A percentile compares a stretch with the other conserved stretches of the same genome.
These are phyloP conservation scores for Punctoribates punctum DNA, from an alignment of 2,888 invertebrate genomes.

Conservation along the genomic window DNA sequence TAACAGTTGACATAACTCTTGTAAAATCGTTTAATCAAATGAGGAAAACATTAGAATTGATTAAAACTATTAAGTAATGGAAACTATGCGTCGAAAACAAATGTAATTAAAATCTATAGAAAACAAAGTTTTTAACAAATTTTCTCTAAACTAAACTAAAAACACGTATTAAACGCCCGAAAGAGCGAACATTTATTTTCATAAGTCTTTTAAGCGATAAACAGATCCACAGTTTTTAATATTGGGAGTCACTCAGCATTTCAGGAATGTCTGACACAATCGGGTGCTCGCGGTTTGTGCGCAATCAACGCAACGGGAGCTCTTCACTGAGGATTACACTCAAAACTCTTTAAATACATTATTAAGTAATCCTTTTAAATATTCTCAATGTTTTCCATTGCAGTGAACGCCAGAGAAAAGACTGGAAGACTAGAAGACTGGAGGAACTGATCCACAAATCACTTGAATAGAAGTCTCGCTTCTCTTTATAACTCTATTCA, in stretches of 20 bases:
- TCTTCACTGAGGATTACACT: too few species aligned
- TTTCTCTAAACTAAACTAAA: background rate
- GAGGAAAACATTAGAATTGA: too few species aligned
- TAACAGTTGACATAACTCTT: background rate
- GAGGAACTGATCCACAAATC: too few species aligned
- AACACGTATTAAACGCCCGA: background rate
- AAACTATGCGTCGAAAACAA: background rate
- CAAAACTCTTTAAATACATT: too few species aligned
- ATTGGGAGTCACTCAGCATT: constrained; percentile 19
- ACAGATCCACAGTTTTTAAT: constrained; percentile 14
- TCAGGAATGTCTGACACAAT: constrained; percentile 27
- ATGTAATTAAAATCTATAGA: background rate
- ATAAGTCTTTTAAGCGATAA: background rate
- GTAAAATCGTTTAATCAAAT: too few species aligned
- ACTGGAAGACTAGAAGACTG: too few species aligned
- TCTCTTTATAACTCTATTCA: too few species aligned
- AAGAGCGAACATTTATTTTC: background rate
- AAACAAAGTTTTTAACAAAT: background rate
- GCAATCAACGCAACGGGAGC: background rate
- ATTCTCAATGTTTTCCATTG: too few species aligned
- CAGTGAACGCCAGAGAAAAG: too few species aligned
- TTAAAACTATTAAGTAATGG: too few species aligned
- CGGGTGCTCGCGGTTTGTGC: background rate
- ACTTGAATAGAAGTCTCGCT: too few species aligned
- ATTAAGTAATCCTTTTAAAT: too few species aligned